phyloP scores from a whole-genome alignment of 1,140 invertebrate genomes.

The Sarcophaga peregrina region DNA sequence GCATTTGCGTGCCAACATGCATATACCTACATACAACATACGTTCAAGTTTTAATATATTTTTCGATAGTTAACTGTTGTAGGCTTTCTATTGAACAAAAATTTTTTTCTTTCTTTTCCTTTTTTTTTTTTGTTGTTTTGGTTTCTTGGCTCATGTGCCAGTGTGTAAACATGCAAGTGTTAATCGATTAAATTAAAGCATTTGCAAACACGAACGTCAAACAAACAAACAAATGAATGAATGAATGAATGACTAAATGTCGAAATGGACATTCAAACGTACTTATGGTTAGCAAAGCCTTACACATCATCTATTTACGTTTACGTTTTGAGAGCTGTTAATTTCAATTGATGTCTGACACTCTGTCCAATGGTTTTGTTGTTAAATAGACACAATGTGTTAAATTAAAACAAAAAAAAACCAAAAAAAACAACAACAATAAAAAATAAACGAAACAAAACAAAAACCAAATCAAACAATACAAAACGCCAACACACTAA shows the following conservation, averaged over 20 bases:
- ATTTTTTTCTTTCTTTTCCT: background rate
- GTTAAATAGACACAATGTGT: slow-evolving; percentile 38
- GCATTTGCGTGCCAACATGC: too few species aligned
- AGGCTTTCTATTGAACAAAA: background rate
- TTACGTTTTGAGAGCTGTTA: slow-evolving; percentile 37
- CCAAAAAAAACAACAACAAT: slow-evolving; percentile 17
- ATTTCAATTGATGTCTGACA: slow-evolving; percentile 39
- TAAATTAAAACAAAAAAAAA: slow-evolving; percentile 2
- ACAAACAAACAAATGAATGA: slow-evolving; percentile 18
- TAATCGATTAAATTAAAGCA: slow-evolving; percentile 41
- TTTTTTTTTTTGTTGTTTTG: background rate
- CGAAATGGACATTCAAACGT: background rate
- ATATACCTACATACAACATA: too few species aligned
- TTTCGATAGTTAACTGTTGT: slow-evolving; percentile 24
- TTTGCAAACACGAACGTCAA: slow-evolving; percentile 38
- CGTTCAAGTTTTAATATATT: background rate
- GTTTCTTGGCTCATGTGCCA: background rate
- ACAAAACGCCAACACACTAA: too few species aligned
- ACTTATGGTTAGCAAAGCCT: background rate
- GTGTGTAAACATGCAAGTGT: slow-evolving; percentile 40
- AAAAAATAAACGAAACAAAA: too few species aligned
- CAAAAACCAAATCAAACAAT: too few species aligned
- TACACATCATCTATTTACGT: background rate
- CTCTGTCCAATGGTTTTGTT: slow-evolving; percentile 32
- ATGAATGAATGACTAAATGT: background rate